Evolutionary conservation across 2,113 vertebrate genomes (phyloP), one percentile per base, ranked within the genome.

Genomic region (Tamias sibiricus): DNA sequence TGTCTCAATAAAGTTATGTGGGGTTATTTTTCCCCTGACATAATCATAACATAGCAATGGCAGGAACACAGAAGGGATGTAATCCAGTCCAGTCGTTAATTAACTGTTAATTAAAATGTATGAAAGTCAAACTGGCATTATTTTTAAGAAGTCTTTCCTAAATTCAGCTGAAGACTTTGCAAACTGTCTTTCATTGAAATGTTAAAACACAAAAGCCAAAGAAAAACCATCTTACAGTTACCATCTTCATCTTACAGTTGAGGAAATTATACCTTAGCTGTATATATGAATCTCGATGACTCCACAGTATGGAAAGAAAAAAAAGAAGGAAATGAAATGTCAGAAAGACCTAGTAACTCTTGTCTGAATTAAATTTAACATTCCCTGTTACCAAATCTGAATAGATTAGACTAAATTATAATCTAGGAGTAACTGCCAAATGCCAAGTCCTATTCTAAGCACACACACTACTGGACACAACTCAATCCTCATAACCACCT

Each of bases 31-130:
- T 26, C 42, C 64, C 54, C 44, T 59, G 49, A 87, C 26, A 93
- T 54, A 96, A 97, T 24, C 35, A 26, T 75, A 95, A 92, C 47
- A 96, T 44, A 82, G n/a, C n/a, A 95, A 87, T 17, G 28, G 59
- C 54, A 74, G 57, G 62, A 86, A 69, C 75, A 62, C 82, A 93
- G 22, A 40, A 35, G 52, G 17, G 14, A 79, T 64, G 49, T 16
- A 82, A 94, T 59, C 22, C 40, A 85, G 9, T 30, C 75, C 35
- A n/a, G n/a, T 0, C 87, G 20, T 68, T n/a, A n/a, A 71, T 62
- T 75, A 95, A 83, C 69, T 66, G 30, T 59, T 87, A 44, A 92
- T 87, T 62, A 84, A 97, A 96, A 83, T 17, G 57, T 59, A 37
- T 93, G 42, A 95, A 94, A 86, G 52, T 2, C 69, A 91, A 93